phyloP scores from a whole-genome alignment of 2,113 vertebrate genomes.

The Hyperoodon ampullatus region DNA sequence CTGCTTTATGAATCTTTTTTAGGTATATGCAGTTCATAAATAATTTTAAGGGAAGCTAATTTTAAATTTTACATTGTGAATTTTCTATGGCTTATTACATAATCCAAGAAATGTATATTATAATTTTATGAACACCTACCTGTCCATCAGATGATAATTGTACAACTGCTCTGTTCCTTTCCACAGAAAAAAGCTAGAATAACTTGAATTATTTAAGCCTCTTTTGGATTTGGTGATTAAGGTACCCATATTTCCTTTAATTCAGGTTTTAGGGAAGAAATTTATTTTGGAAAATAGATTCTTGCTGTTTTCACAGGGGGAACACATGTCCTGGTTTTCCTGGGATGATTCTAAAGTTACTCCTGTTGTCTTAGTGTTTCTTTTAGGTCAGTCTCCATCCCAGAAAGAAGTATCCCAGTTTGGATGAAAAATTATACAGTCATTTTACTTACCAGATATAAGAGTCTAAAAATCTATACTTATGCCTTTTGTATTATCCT shows the following conservation, averaged over 20 bases:
- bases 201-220: neutral
- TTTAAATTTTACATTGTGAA: conserved; percentile 43
- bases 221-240: neutral
- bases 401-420: neutral
- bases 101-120: neutral
- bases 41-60: conserved; percentile 11
- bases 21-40: neutral
- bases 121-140: neutral
- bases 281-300: neutral
- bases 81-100: neutral
- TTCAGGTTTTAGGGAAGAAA: neutral
- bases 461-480: neutral
- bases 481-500: neutral
- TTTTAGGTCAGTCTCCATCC: neutral
- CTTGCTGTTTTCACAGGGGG: neutral
- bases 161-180: neutral
- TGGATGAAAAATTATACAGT: neutral
- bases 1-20: neutral
- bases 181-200: neutral
- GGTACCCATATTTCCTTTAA: neutral
- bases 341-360: neutral
- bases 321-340: neutral
- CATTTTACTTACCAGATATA: neutral
- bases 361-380: neutral
- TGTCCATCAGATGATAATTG: neutral